Percentiles rank a stretch among this genome's conserved stretches.
phyloP scores from a whole-genome alignment of 2,888 invertebrate genomes.

The Brachyopa scutellaris region DNA sequence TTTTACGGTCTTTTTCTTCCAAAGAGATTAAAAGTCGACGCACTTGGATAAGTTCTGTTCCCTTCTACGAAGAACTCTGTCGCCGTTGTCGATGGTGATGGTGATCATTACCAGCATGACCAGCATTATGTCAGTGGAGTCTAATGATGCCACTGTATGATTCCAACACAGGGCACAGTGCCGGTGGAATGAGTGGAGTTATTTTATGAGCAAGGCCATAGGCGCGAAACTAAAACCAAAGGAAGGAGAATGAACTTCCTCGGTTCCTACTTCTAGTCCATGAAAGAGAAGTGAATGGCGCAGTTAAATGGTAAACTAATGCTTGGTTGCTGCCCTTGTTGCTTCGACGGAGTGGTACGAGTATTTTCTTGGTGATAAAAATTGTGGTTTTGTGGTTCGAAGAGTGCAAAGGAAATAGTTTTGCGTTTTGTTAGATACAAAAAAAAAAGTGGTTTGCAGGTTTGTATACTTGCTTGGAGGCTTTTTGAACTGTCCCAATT shows the following conservation, averaged over 20 bases:
- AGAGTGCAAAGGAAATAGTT: slow-evolving; percentile 47
- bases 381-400: slow-evolving; percentile 70
- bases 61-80: slow-evolving; percentile 52
- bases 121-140: slow-evolving; percentile 61
- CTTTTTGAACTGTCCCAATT: slow-evolving; percentile 35
- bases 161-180: not conserved
- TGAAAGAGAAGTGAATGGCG: slow-evolving; percentile 34
- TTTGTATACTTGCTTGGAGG: slow-evolving; percentile 51
- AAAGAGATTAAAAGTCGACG: slow-evolving; percentile 62
- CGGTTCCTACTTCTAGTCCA: slow-evolving; percentile 37
- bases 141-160: slow-evolving; percentile 62
- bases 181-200: slow-evolving; percentile 19
- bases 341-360: slow-evolving; percentile 7
- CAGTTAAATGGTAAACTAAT: slow-evolving; percentile 18
- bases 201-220: slow-evolving; percentile 8
- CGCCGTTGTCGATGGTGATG: slow-evolving; percentile 22
- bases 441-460: slow-evolving; percentile 49
- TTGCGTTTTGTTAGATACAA: slow-evolving; percentile 45
- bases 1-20: slow-evolving; percentile 45
- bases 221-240: slow-evolving; percentile 47
- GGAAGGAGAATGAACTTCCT: slow-evolving; percentile 42
- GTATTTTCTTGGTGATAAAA: slow-evolving; percentile 63
- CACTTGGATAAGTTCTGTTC: slow-evolving; percentile 58
- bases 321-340: slow-evolving; percentile 1
- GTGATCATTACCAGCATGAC: slow-evolving; percentile 68